phyloP scores from a whole-genome alignment of 2,888 invertebrate genomes.

The Eugnorisma glareosa region DNA sequence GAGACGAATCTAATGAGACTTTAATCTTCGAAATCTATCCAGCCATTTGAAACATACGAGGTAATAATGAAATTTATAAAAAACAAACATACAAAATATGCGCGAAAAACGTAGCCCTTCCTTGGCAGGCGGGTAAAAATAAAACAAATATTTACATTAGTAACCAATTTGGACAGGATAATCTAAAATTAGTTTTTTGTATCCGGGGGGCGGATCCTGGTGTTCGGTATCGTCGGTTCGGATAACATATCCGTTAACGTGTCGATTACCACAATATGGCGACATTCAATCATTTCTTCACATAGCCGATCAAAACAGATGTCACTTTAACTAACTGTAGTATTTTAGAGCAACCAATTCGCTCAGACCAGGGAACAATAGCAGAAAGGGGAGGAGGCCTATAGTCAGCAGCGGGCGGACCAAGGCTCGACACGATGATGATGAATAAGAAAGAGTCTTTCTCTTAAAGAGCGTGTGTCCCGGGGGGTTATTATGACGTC shows the following conservation, averaged over 20 bases:
- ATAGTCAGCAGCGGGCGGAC: neutral
- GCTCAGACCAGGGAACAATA: neutral
- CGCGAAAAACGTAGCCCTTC: no score
- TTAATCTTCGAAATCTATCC: no score
- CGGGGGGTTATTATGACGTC: no score
- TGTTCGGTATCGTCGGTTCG: neutral
- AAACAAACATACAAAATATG: no score
- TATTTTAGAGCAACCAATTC: neutral
- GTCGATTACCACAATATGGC: neutral
- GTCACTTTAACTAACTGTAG: neutral
- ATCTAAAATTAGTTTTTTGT: neutral
- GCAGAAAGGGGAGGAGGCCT: neutral
- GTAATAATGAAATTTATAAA: no score
- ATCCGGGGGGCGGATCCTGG: constrained; percentile 29
- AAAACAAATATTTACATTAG: neutral
- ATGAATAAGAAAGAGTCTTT: neutral
- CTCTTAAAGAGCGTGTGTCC: neutral
- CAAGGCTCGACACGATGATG: neutral
- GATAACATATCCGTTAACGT: neutral
- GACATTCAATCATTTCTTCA: constrained; percentile 1
- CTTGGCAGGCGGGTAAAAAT: no score
- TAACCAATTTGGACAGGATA: neutral
- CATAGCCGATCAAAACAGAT: neutral
- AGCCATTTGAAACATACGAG: no score
- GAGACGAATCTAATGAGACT: no score